Conservation (phyloP, 2,797 vertebrate species). For the Sebastes glaucus region DNA sequence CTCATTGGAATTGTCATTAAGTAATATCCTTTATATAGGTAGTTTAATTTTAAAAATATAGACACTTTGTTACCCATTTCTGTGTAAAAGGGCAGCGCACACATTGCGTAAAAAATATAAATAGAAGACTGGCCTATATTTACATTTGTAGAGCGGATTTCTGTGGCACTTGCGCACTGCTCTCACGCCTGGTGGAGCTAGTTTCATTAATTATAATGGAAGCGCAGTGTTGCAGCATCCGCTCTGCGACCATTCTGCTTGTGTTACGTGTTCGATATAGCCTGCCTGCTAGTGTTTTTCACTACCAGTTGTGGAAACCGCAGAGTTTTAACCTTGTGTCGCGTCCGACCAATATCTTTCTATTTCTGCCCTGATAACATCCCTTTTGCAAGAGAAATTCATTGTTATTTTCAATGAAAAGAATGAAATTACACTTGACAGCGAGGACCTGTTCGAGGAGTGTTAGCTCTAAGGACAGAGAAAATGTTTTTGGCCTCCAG, state of each 20-base stretch:
- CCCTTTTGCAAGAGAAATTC: background rate
- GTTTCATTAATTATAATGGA: too few relatives aligned
- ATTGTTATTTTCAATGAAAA: background rate
- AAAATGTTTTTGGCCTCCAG: background rate
- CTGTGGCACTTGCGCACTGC: too few relatives aligned
- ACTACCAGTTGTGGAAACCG: background rate
- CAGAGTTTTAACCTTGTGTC: too few relatives aligned
- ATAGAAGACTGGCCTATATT: too few relatives aligned
- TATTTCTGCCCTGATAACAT: background rate
- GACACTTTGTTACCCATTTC: too few relatives aligned
- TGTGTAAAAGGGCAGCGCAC: too few relatives aligned
- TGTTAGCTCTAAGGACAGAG: background rate
- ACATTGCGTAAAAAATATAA: too few relatives aligned
- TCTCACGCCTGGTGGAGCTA: too few relatives aligned
- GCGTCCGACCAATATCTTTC: background rate
- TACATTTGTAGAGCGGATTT: background rate
- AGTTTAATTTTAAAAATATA: too few relatives aligned
- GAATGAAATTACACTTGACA: background rate
- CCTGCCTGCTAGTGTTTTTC: background rate
- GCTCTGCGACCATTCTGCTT: too few relatives aligned
- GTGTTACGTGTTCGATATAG: background rate
- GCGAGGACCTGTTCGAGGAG: background rate
- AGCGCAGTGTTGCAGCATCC: background rate
- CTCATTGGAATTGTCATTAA: too few relatives aligned
- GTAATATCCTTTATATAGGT: too few relatives aligned